Evolutionary conservation across 2,888 invertebrate species (phyloP).

Genomic region (Sarcophaga rosellei): DNA sequence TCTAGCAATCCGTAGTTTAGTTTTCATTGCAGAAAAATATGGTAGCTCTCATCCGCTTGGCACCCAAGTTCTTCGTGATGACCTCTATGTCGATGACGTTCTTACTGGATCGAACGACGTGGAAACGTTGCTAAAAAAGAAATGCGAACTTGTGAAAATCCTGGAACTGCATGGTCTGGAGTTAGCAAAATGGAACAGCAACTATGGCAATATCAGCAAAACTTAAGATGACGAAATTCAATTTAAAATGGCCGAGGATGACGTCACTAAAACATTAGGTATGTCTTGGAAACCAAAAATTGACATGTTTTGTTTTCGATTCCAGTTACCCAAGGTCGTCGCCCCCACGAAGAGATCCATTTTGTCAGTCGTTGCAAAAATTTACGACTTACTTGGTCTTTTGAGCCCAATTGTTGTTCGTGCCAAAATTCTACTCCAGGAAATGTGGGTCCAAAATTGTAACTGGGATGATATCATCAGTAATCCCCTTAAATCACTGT

Average conservation of each 20-base stretch:
- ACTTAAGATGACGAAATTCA: too few species aligned
- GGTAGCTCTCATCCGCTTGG: not conserved
- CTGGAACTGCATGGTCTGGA: conserved; percentile 22
- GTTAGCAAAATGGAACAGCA: conserved; percentile 38
- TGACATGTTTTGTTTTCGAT: not conserved
- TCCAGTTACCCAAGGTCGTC: conserved; percentile 28
- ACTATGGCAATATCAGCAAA: too few species aligned
- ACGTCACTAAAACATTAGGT: not conserved
- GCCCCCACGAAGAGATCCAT: conserved; percentile 18
- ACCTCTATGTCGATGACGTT: conserved; percentile 63
- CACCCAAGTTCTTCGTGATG: conserved; percentile 8
- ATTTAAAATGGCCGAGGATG: too few species aligned
- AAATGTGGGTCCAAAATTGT: conserved; percentile 57
- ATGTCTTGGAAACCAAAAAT: not conserved
- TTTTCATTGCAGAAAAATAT: conserved; percentile 53
- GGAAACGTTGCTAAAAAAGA: not conserved
- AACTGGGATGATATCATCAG: conserved; percentile 26
- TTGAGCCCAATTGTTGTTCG: conserved; percentile 62
- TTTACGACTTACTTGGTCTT: conserved; percentile 47
- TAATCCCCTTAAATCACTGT: not conserved
- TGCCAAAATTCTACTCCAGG: conserved; percentile 64
- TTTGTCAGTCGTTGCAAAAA: conserved; percentile 36
- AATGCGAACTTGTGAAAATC: conserved; percentile 1
- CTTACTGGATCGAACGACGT: conserved; percentile 47
- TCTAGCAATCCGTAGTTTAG: conserved; percentile 48